These are phyloP conservation scores for Trochalopteron elliotii DNA, from an alignment of 2,113 vertebrate genomes.

Conservation along the genomic window DNA sequence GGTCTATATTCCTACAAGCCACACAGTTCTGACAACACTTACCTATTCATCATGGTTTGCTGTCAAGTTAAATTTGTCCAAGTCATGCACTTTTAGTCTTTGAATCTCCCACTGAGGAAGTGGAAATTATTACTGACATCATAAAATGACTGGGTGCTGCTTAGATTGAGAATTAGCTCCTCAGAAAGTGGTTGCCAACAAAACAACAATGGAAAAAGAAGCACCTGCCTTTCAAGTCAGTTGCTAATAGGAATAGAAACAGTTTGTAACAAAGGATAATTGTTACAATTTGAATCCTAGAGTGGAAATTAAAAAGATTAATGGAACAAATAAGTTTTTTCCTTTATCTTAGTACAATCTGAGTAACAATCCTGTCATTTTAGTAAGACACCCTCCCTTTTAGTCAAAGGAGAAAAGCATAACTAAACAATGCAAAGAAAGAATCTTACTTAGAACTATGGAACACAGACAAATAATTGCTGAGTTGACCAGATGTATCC, in stretches of 20 bases:
- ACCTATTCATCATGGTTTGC: not conserved
- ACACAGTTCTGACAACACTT: not conserved
- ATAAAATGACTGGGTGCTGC: not conserved
- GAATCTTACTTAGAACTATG: not conserved
- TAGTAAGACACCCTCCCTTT: not conserved
- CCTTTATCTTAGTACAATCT: not conserved
- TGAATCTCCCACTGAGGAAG: not conserved
- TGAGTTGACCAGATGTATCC: not conserved
- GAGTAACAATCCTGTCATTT: not conserved
- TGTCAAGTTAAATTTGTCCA: not conserved
- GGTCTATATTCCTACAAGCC: not conserved
- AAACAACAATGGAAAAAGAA: not conserved
- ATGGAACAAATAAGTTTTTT: not conserved
- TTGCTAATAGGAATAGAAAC: not conserved
- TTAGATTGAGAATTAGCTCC: not conserved
- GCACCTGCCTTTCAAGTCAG: not conserved
- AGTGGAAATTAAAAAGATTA: not conserved
- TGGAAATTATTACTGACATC: not conserved
- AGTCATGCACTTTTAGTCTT: not conserved
- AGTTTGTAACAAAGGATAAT: not conserved
- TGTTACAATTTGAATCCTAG: not conserved
- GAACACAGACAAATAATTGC: not conserved
- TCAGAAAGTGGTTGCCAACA: not conserved
- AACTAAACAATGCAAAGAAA: not conserved
- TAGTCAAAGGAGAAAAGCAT: not conserved